Evolutionary conservation across 2,888 invertebrate species (phyloP), one percentile per base, ranked within the genome.

Genomic region (Drosophila heteroneura): DNA sequence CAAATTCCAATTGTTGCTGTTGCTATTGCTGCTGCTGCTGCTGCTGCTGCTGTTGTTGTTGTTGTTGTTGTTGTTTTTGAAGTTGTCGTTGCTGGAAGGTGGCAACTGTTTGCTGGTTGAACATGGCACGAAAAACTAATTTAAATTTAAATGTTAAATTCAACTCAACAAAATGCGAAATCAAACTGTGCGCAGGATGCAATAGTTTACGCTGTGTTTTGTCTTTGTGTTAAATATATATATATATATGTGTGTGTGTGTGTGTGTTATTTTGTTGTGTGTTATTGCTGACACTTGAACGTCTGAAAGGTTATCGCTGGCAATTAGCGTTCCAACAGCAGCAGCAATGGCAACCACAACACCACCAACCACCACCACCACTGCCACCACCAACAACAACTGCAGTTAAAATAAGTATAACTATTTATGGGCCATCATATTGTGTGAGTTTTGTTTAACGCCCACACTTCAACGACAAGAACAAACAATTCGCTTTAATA

Each of bases 111-210:
- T 61, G 78, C 67, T 58, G 63, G 63, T 67, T 74, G 58, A 74
- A 70, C 73, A 82, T 79, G 68, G 91, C 91, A 91, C 91, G 91
- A 91, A 91, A 91, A 91, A 91, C 91, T 90, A 91, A 91, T 91
- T 91, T 91, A 83, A 91, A 91, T 91, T 90, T 91, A 91, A 91
- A 91, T 87, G 86, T 85, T 81, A 80, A 82, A 81, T 82, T 85
- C 90, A 90, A 90, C 91, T 90, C 70, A 89, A 76, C 74, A 58
- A 71, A 78, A 78, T 70, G 67, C 80, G 78, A 80, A 80, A 58
- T 80, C 80, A 72, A 72, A 74, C 77, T 74, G 67, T 39, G 74
- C 54, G 44, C 71, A 65, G 56, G 56, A 68, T 59, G 63, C 26
- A 59, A 63, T 64, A 75, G 70, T 53, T 59, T 57, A 75, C 70